Evolutionary conservation across 2,888 invertebrate species (phyloP), one percentile per base, ranked within the genome.

Genomic region (Meghimatium bilineatum): DNA sequence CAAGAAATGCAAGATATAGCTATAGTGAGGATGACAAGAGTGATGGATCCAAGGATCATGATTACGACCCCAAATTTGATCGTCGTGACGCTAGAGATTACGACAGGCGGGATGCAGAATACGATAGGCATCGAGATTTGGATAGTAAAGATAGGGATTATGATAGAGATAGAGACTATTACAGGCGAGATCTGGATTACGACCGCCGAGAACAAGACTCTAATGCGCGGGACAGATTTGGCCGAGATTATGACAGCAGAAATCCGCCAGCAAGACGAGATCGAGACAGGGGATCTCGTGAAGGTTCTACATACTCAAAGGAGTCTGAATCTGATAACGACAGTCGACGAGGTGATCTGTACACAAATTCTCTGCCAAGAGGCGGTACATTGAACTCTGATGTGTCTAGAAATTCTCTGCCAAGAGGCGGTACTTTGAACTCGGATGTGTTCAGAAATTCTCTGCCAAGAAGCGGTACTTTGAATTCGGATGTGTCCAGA

Each of bases 11-110:
- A 3, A 63, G 81, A 29, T 76, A 60, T 29, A 76, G 34, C 60
- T 82, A 67, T n/a, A 49, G 76, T 17, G 82, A 82, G 32, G 67
- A 82, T 14, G 69, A 67, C 56, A 75, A 66, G 10, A 14, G 66
- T 3, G 72, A 29, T 5, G 49, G 72, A 20, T 72, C 60, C 26
- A 60, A 44, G 32, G 78, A 71, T 34, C 23, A 34, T 1, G 66
- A 75, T 76, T 67, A 71, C 32, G 74, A 72, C 32, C n/a, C 38
- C 6, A 66, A 56, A 26, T 29, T 44, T 26, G n/a, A 49, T 1
- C 36, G 44, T 17, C 20, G 63, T 0, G 80, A 72, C n/a, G 29
- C 52, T 52, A 32, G 63, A 32, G 77, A 49, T 44, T 74, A 67
- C 29, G 38, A 74, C 44, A 75, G 38, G 20, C 38, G 36, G 60